Evolutionary conservation across 1,140 invertebrate species (phyloP), one percentile per base, ranked within the genome.

Genomic region (Drosophila prosaltans): DNA sequence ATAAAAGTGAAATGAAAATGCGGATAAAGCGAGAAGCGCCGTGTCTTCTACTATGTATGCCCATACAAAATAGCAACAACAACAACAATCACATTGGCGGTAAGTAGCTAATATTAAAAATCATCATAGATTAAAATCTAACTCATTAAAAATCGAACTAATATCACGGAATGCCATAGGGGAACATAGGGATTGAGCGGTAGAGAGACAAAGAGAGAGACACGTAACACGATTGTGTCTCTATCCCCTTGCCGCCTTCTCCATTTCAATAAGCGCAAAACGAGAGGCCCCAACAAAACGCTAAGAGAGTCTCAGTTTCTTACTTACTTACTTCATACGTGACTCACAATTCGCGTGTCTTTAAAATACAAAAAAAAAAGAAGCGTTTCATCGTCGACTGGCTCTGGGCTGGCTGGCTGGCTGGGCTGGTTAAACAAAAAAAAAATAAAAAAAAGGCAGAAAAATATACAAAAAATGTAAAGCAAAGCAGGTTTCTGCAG

Each of bases 21-120:
- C 94, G 94, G 93, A 93, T 95, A 84, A 95, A 95, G 92, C 93
- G 94, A 90, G 93, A 94, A 89, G 94, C 94, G 68, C 94, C 94
- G 78, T 95, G 94, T 82, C 93, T 95, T 65, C 93, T 95, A 39
- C 91, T 95, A 74, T 94, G 94, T 65, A 93, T 94, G 78, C 94
- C 94, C 68, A 85, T 95, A 54, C 69, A 66, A 88, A 89, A 77
- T 70, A 89, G 81, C 68, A 54, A 76, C 71, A 75, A 80, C 60
- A 85, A 66, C 45, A 43, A 43, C 61, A 88, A 83, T 89, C 93
- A 93, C 55, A 91, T 92, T 71, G 93, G 93, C 91, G 93, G 94
- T 94, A 93, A 90, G 93, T 93, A 59, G 9, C 21, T 57, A 39
- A 58, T 9, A 26, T 24, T 8, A 7, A 48, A 24, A 48, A 16